phyloP scores from a whole-genome alignment of 1,140 invertebrate species.

The Melipona quadrifasciata region DNA sequence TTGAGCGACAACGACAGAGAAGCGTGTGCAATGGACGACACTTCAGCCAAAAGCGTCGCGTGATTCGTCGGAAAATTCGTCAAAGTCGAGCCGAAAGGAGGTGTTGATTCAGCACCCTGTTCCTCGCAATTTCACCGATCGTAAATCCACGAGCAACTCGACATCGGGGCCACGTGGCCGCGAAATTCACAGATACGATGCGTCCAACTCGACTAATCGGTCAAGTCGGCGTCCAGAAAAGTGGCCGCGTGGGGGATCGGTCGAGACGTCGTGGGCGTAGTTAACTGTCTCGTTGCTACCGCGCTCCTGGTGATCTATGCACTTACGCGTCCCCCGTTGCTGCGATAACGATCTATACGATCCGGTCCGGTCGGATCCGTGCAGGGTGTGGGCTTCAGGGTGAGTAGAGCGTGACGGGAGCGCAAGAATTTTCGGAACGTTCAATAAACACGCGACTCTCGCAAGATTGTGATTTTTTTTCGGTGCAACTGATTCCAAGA shows the following conservation, averaged over 20 bases:
- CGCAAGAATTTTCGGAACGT: not conserved
- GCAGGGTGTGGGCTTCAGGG: conserved; percentile 6
- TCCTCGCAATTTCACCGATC: too few relatives aligned
- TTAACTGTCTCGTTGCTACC: not conserved
- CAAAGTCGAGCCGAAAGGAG: not conserved
- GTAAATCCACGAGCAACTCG: conserved; percentile 10
- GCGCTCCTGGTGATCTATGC: conserved; percentile 18
- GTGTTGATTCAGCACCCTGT: not conserved
- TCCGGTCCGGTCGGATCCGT: not conserved
- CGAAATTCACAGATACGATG: not conserved
- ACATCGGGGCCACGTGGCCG: not conserved
- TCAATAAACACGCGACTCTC: conserved; percentile 1
- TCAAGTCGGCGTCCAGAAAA: conserved; percentile 10
- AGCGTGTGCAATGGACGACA: not conserved
- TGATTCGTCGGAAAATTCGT: not conserved
- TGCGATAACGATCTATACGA: conserved; percentile 18
- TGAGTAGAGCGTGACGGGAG: not conserved
- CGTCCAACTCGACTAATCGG: conserved; percentile 6
- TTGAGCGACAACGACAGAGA: not conserved
- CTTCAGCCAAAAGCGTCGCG: not conserved
- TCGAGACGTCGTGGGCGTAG: conserved; percentile 10
- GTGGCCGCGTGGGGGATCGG: conserved; percentile 9
- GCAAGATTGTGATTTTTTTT: too few relatives aligned
- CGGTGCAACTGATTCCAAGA: too few relatives aligned
- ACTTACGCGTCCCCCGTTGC: not conserved